Evolutionary conservation across 1,140 invertebrate genomes (phyloP).

Genomic region (Meloidogyne hapla): DNA sequence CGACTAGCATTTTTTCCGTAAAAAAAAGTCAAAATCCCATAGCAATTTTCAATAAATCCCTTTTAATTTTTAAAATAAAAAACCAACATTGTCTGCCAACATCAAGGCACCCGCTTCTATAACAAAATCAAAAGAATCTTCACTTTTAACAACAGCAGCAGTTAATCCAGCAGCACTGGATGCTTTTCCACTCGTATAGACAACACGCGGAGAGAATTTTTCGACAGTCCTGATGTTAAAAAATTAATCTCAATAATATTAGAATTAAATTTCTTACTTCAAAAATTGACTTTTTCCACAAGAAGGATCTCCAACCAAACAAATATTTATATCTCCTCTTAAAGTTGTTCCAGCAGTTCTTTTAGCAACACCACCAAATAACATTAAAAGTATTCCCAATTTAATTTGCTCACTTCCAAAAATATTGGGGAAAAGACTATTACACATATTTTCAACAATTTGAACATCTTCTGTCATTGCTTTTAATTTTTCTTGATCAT

Average conservation of each 20-base stretch:
- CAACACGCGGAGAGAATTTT: constrained; percentile 88
- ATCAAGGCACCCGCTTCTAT: constrained; percentile 98
- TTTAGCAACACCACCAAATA: constrained; percentile 96
- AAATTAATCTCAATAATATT: neutral
- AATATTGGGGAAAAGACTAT: constrained; percentile 90
- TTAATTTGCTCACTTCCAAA: constrained; percentile 98
- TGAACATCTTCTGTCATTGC: constrained; percentile 92
- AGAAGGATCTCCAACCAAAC: constrained; percentile 96
- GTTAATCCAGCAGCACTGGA: constrained; percentile 95
- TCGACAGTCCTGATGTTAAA: constrained; percentile 71
- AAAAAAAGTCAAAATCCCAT: neutral
- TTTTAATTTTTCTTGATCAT: constrained; percentile 92
- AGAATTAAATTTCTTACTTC: constrained; percentile 73
- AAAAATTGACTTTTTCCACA: constrained; percentile 96
- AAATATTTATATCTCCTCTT: constrained; percentile 94
- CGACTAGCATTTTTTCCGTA: no score
- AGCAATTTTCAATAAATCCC: neutral
- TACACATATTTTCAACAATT: constrained; percentile 85
- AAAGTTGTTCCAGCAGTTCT: constrained; percentile 77
- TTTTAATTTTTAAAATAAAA: neutral
- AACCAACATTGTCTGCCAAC: constrained; percentile 84
- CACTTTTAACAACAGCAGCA: constrained; percentile 92
- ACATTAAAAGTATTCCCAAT: constrained; percentile 85
- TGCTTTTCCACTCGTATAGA: constrained; percentile 98
- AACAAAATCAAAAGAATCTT: constrained; percentile 96